Conservation (phyloP, 2,797 vertebrate genomes). For the Carcharodon carcharias region DNA sequence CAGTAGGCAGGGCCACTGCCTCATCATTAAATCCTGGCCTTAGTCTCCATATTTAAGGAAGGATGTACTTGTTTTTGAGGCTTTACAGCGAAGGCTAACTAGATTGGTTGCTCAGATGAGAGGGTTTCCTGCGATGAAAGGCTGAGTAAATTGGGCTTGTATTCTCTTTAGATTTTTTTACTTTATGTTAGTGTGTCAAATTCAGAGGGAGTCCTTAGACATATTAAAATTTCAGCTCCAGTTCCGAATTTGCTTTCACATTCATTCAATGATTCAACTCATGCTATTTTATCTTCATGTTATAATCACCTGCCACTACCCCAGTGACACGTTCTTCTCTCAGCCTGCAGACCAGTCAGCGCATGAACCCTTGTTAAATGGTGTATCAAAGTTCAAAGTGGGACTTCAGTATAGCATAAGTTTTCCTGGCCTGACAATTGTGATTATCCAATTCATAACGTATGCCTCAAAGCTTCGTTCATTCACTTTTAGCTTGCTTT, state of each 20-base stretch:
- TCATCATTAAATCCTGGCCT: too few relatives aligned
- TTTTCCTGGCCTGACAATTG: not conserved
- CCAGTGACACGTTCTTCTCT: not conserved
- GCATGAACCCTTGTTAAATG: too few relatives aligned
- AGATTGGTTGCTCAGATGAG: too few relatives aligned
- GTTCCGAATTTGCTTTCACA: not conserved
- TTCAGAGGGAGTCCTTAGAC: not conserved
- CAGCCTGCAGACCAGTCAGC: too few relatives aligned
- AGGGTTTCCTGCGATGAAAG: too few relatives aligned
- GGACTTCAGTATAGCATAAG: too few relatives aligned
- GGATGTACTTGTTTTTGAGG: too few relatives aligned
- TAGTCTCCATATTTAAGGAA: too few relatives aligned
- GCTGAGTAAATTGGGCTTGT: too few relatives aligned
- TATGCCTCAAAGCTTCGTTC: not conserved
- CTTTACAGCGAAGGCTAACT: too few relatives aligned
- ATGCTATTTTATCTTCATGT: not conserved
- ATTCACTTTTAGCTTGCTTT: not conserved
- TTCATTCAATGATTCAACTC: not conserved
- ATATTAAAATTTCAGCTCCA: not conserved
- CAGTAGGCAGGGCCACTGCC: too few relatives aligned
- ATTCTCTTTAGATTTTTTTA: not conserved
- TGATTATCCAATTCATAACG: not conserved
- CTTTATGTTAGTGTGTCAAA: not conserved
- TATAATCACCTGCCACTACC: not conserved
- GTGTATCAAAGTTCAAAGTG: too few relatives aligned